Conservation (phyloP, 2,797 vertebrate species). For the Dipus sagitta region DNA sequence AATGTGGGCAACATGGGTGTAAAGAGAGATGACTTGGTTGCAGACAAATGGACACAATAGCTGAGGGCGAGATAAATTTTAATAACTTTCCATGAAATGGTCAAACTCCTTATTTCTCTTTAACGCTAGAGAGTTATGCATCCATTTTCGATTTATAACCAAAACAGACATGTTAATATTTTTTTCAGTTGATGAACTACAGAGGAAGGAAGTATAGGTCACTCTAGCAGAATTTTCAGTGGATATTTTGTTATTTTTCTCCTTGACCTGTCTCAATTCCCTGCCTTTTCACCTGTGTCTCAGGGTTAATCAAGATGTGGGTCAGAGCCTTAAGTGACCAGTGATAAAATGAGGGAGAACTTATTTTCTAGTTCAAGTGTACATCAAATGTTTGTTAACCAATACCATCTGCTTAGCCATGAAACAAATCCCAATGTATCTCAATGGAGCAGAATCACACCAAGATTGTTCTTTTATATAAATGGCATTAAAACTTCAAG, state of each 20-base stretch:
- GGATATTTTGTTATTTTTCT: background rate
- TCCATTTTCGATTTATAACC: background rate
- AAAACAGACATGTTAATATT: background rate
- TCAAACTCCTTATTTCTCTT: background rate
- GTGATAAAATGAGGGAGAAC: constrained; percentile 30
- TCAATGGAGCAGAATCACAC: background rate
- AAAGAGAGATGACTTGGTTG: background rate
- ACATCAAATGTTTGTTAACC: constrained; percentile 34
- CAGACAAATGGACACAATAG: background rate
- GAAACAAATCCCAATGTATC: background rate
- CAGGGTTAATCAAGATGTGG: background rate
- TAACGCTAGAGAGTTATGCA: background rate
- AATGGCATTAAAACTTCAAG: constrained; percentile 27
- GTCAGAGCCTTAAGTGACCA: background rate
- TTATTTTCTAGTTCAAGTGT: constrained; percentile 48
- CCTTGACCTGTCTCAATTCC: background rate
- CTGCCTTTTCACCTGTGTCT: background rate
- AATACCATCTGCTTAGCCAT: background rate
- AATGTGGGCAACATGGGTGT: background rate
- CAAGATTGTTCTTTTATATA: constrained; percentile 12
- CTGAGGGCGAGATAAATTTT: background rate
- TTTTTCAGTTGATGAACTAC: background rate
- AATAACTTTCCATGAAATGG: background rate
- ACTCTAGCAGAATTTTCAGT: background rate
- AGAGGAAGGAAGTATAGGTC: background rate